Percentiles rank a stretch among this genome's conserved stretches.
phyloP scores from a whole-genome alignment of 2,888 invertebrate species.

The Pterobdella sp. region DNA sequence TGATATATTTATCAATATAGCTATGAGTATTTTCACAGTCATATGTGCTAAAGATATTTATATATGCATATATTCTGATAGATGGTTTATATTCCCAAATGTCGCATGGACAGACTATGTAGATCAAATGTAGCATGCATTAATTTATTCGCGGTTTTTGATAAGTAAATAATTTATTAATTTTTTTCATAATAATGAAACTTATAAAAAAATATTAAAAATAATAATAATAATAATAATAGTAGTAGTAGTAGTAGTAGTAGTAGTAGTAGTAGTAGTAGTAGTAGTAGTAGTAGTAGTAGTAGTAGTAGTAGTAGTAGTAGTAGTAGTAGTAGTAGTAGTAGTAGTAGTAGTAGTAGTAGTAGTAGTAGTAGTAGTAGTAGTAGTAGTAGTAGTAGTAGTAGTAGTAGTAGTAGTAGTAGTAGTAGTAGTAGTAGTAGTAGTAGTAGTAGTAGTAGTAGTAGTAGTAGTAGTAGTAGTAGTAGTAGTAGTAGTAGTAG shows the following conservation, averaged over 20 bases:
- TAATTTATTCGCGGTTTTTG: neutral
- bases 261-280: neutral
- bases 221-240: constrained; percentile 15
- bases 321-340: too few species aligned
- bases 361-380: too few species aligned
- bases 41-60: too few species aligned
- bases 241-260: constrained; percentile 1
- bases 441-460: neutral
- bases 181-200: neutral
- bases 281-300: constrained; percentile 8
- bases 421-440: constrained; percentile 7
- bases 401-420: too few species aligned
- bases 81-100: too few species aligned
- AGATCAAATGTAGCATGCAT: too few species aligned
- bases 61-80: too few species aligned
- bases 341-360: too few species aligned
- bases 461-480: neutral
- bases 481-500: neutral
- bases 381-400: constrained; percentile 13
- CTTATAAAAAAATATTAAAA: neutral
- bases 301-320: constrained; percentile 18
- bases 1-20: too few species aligned
- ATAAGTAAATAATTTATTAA: neutral
- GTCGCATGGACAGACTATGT: too few species aligned
- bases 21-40: too few species aligned